Evolutionary conservation across 2,888 invertebrate genomes (phyloP).

Genomic region (Diachrysia chrysitis): DNA sequence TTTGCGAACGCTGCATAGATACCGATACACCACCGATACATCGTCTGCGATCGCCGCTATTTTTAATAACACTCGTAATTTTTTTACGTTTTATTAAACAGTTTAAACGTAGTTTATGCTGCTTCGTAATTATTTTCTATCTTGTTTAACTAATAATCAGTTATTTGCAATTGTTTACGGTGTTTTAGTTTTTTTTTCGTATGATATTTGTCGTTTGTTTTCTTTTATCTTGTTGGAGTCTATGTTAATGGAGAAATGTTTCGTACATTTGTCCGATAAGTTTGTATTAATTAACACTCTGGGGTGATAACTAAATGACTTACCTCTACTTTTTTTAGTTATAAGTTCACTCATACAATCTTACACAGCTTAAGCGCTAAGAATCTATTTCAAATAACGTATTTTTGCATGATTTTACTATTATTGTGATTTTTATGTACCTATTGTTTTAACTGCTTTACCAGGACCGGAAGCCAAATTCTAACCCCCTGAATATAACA

Average conservation of each 20-base stretch:
- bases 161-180: neutral
- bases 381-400: neutral
- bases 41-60: slow-evolving; percentile 14
- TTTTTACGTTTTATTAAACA: slow-evolving; percentile 4
- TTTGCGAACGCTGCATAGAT: slow-evolving; percentile 54
- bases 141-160: neutral
- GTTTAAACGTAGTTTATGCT: slow-evolving; percentile 2
- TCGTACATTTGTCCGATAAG: too few relatives aligned
- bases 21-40: slow-evolving; percentile 19
- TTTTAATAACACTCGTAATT: slow-evolving; percentile 27
- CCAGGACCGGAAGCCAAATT: neutral
- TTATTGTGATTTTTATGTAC: neutral
- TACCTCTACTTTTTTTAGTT: neutral
- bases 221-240: neutral
- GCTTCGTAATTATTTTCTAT: slow-evolving; percentile 5
- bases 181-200: neutral
- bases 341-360: too few relatives aligned
- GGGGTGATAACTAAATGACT: neutral
- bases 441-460: neutral
- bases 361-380: neutral
- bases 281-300: neutral
- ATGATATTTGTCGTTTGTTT: neutral
- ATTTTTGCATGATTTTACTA: neutral
- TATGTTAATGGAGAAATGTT: neutral
- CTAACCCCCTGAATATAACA: slow-evolving; percentile 1